Evolutionary conservation across 1,140 invertebrate species (phyloP).

Genomic region (Ephestia elutella): DNA sequence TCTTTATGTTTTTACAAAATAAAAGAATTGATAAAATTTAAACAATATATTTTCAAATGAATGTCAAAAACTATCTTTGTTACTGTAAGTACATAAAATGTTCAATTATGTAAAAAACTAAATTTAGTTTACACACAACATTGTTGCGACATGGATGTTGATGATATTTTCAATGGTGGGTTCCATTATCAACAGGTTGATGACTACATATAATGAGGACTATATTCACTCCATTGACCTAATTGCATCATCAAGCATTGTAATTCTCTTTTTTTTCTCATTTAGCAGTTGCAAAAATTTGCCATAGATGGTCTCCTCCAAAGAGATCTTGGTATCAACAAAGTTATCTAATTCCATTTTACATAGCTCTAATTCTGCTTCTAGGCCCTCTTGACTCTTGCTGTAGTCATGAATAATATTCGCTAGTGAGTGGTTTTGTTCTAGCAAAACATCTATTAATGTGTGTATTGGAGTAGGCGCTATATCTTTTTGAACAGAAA

Average conservation of each 20-base stretch:
- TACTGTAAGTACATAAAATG: neutral
- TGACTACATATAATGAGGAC: too few species aligned
- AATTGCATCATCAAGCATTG: neutral
- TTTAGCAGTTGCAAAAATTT: conserved; percentile 57
- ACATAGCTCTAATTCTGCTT: conserved; percentile 31
- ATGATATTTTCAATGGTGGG: too few species aligned
- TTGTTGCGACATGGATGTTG: too few species aligned
- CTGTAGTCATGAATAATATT: conserved; percentile 23
- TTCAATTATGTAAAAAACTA: neutral
- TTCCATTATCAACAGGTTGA: too few species aligned
- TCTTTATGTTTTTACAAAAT: too few species aligned
- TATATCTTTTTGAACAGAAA: conserved; percentile 32
- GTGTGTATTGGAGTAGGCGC: conserved; percentile 26
- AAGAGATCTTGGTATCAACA: conserved; percentile 37
- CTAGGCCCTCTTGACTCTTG: conserved; percentile 28
- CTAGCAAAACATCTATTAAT: conserved; percentile 43
- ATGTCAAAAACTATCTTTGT: neutral
- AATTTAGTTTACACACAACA: too few species aligned
- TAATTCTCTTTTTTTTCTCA: conserved; percentile 53
- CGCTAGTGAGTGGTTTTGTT: conserved; percentile 36
- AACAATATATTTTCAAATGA: neutral
- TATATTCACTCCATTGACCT: neutral
- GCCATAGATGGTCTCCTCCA: conserved; percentile 48
- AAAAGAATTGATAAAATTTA: too few species aligned
- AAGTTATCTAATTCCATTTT: conserved; percentile 43